These are phyloP conservation scores for Natator depressus DNA, from an alignment of 2,113 vertebrate genomes.

Conservation along the genomic window DNA sequence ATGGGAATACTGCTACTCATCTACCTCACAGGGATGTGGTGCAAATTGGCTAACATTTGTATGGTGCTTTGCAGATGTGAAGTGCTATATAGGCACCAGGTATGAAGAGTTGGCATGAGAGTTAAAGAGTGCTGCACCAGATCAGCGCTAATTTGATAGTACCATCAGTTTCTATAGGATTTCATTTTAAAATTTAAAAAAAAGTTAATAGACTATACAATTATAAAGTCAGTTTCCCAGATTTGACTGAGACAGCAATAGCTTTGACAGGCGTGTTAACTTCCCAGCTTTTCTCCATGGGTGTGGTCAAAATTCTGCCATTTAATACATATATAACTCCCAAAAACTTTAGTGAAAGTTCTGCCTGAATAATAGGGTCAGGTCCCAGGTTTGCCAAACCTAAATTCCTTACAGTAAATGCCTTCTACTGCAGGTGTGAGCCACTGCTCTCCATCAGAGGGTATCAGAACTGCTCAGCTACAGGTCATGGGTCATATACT, in stretches of 20 bases:
- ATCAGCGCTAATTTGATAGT: too few species aligned
- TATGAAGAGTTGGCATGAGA: not conserved
- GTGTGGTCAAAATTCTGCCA: not conserved
- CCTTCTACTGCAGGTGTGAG: not conserved
- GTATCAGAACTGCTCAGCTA: not conserved
- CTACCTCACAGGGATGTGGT: too few species aligned
- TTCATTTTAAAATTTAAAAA: not conserved
- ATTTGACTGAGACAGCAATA: not conserved
- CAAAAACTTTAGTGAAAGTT: not conserved
- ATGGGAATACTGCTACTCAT: too few species aligned
- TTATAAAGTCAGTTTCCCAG: not conserved
- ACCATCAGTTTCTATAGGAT: not conserved
- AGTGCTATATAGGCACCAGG: too few species aligned
- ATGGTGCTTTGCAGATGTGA: too few species aligned
- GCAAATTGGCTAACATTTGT: too few species aligned
- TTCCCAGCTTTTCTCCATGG: not conserved
- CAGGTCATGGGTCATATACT: not conserved
- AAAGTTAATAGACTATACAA: too few species aligned
- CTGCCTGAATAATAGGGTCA: not conserved
- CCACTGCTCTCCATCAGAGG: not conserved
- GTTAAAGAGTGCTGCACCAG: rapidly evolving
- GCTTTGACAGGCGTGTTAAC: not conserved
- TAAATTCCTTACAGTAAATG: not conserved
- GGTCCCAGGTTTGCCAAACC: not conserved
- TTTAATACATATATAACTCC: not conserved